These are phyloP conservation scores for Heteromyza rotundicornis DNA, from an alignment of 2,888 invertebrate genomes.

Conservation along the genomic window DNA sequence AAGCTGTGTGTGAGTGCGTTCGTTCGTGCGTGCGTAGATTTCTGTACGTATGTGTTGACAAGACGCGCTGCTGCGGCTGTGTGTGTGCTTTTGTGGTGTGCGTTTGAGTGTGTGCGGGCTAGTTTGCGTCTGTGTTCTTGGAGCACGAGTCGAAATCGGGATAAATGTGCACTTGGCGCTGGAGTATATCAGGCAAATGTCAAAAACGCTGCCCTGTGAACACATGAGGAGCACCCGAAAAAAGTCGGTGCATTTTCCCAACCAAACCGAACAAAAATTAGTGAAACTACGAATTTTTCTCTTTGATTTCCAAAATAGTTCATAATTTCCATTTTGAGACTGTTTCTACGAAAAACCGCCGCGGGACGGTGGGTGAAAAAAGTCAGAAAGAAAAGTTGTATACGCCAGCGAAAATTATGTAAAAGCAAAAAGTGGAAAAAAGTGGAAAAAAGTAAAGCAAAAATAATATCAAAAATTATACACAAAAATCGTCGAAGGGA, in stretches of 20 bases:
- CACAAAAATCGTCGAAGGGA: too few species aligned
- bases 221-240: not conserved
- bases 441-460: not conserved
- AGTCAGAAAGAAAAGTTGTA: not conserved
- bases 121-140: too few species aligned
- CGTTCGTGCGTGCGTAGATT: not conserved
- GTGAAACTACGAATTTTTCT: not conserved
- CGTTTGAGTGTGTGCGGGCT: too few species aligned
- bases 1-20: slow-evolving; percentile 14
- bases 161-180: slow-evolving; percentile 15
- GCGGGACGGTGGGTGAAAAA: slow-evolving; percentile 30
- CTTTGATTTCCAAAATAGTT: not conserved
- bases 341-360: slow-evolving; percentile 16
- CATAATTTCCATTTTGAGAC: too few species aligned
- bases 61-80: slow-evolving; percentile 1
- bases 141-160: not conserved
- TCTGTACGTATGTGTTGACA: not conserved
- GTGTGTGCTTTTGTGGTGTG: slow-evolving; percentile 7
- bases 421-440: not conserved
- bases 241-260: not conserved
- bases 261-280: not conserved
- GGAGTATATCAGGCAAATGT: slow-evolving; percentile 4
- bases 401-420: not conserved
- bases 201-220: not conserved
- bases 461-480: not conserved